phyloP scores from a whole-genome alignment of 2,113 vertebrate species.

The Ptilonorhynchus violaceus region DNA sequence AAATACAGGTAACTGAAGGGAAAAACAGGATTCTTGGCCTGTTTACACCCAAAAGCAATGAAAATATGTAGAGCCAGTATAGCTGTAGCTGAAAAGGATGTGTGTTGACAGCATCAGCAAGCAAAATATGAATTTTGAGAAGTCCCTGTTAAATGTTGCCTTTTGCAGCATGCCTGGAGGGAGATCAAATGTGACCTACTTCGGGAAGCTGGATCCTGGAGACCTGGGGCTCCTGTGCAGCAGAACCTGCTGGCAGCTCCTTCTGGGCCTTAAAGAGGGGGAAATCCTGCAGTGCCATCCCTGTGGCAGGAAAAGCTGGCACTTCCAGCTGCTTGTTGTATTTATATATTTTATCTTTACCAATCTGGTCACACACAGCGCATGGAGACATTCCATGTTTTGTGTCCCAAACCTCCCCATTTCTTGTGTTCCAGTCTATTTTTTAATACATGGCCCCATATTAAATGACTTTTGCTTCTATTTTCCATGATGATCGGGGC shows the following conservation, averaged over 20 bases:
- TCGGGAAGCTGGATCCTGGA: not conserved
- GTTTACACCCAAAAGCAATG: not conserved
- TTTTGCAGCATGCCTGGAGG: not conserved
- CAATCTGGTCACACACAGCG: not conserved
- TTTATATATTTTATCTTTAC: not conserved
- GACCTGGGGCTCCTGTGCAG: not conserved
- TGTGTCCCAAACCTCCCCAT: not conserved
- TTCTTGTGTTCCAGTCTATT: not conserved
- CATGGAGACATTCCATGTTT: not conserved
- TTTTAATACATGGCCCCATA: not conserved
- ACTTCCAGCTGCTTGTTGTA: not conserved
- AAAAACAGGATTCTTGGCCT: not conserved
- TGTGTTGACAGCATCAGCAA: not conserved
- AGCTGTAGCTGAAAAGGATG: not conserved
- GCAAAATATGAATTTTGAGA: slow-evolving; percentile 1
- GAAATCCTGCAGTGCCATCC: not conserved
- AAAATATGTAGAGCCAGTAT: not conserved
- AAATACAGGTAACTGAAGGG: slow-evolving; percentile 22
- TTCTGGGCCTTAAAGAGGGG: not conserved
- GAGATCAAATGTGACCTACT: slow-evolving; percentile 22
- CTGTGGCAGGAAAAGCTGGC: not conserved
- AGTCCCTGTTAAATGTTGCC: not conserved
- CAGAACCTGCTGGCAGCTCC: not conserved
- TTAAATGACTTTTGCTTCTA: not conserved
- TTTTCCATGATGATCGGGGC: not conserved